These are phyloP conservation scores for Columba guinea DNA, from an alignment of 2,797 vertebrate species.

Conservation along the genomic window DNA sequence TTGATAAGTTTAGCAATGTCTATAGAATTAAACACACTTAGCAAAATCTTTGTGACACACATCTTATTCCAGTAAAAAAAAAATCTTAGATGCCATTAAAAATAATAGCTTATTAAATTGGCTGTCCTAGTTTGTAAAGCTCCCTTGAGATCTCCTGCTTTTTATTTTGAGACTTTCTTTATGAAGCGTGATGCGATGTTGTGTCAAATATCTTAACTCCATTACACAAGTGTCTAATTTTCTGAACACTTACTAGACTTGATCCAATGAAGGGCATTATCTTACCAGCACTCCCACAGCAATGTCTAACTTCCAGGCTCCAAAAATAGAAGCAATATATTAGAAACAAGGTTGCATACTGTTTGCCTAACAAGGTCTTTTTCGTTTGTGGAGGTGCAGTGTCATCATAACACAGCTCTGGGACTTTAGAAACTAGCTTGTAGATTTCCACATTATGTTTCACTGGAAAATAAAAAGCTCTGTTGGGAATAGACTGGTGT, in stretches of 20 bases:
- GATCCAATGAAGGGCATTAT: not conserved
- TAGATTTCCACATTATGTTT: not conserved
- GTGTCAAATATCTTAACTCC: not conserved
- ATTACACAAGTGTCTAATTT: not conserved
- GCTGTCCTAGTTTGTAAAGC: not conserved
- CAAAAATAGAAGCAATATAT: not conserved
- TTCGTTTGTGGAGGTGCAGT: not conserved
- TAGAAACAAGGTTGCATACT: not conserved
- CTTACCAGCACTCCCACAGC: not conserved
- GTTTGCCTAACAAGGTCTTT: not conserved
- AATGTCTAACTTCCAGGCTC: not conserved
- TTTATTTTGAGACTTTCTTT: not conserved
- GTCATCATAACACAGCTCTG: not conserved
- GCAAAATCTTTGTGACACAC: not conserved
- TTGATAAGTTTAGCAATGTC: not conserved
- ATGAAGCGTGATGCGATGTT: not conserved
- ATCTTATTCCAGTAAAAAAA: not conserved
- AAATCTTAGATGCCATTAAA: not conserved
- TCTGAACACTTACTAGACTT: not conserved
- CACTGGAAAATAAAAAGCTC: not conserved
- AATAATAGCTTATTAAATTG: not conserved
- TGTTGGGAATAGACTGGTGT: not conserved
- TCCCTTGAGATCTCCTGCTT: not conserved
- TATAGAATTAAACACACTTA: not conserved
- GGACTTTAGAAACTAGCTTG: not conserved